Conservation (phyloP, 2,797 vertebrate genomes). For the Cyprinella venusta region DNA sequence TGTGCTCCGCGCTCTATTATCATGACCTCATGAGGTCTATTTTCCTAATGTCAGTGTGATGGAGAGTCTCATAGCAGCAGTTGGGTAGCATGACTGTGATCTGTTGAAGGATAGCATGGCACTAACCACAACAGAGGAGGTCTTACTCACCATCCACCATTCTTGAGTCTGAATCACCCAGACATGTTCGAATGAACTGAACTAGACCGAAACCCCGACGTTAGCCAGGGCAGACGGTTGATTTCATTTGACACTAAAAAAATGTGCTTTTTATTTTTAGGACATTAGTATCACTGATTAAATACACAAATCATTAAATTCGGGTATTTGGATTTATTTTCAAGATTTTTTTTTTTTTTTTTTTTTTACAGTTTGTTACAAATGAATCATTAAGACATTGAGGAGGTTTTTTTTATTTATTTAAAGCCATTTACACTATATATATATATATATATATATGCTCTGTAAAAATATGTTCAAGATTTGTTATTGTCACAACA, state of each 20-base stretch:
- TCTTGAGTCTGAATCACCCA: not conserved
- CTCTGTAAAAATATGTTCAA: no score
- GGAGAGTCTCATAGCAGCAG: not conserved
- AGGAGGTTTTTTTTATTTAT: not conserved
- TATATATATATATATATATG: no score
- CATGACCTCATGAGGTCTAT: not conserved
- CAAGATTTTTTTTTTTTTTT: fast-evolving
- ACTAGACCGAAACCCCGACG: not conserved
- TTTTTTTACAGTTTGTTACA: not conserved
- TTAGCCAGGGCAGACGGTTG: not conserved
- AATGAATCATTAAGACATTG: not conserved
- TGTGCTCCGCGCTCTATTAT: not conserved
- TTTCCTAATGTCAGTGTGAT: not conserved
- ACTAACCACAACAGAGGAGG: not conserved
- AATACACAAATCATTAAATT: not conserved
- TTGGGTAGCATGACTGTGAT: not conserved
- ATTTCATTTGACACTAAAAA: not conserved
- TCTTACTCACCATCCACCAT: not conserved
- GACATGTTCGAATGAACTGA: not conserved
- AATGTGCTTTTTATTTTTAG: not conserved
- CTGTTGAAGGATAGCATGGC: not conserved
- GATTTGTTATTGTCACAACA: no score
- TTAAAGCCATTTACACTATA: no score
- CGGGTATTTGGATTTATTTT: not conserved
- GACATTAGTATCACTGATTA: not conserved